phyloP scores from a whole-genome alignment of 2,113 vertebrate genomes.

The Bombycilla garrulus region DNA sequence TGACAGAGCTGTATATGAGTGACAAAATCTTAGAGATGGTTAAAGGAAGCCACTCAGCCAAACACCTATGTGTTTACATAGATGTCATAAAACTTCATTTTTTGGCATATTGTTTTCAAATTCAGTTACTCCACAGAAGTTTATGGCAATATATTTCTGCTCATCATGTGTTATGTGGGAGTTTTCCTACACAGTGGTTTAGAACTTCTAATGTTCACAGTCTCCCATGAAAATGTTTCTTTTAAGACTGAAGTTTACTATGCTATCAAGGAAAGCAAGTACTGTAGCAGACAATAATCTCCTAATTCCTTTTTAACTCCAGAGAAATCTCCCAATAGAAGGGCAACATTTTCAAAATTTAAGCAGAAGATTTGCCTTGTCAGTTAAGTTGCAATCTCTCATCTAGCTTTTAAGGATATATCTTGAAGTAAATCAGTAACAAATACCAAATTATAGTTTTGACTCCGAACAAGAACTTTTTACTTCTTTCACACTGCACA shows the following conservation, averaged over 20 bases:
- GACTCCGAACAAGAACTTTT: neutral
- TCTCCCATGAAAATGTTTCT: neutral
- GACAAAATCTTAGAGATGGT: neutral
- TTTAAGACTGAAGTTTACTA: neutral
- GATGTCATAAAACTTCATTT: neutral
- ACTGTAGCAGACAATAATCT: neutral
- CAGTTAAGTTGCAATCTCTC: neutral
- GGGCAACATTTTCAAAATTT: neutral
- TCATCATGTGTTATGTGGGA: conserved; percentile 48
- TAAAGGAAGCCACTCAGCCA: neutral
- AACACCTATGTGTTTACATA: neutral
- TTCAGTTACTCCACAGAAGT: neutral
- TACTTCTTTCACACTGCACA: neutral
- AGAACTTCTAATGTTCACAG: neutral
- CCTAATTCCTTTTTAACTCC: neutral
- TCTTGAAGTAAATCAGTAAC: neutral
- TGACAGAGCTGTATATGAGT: neutral
- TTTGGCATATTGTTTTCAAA: neutral
- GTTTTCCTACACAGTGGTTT: conserved; percentile 3
- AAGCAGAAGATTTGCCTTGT: neutral
- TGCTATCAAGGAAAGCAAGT: neutral
- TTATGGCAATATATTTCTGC: neutral
- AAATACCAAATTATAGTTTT: neutral
- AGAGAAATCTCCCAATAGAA: neutral
- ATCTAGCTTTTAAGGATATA: neutral